Evolutionary conservation across 2,888 invertebrate genomes (phyloP), one percentile per base, ranked within the genome.

Genomic region (Macrosoma leucophasiata): DNA sequence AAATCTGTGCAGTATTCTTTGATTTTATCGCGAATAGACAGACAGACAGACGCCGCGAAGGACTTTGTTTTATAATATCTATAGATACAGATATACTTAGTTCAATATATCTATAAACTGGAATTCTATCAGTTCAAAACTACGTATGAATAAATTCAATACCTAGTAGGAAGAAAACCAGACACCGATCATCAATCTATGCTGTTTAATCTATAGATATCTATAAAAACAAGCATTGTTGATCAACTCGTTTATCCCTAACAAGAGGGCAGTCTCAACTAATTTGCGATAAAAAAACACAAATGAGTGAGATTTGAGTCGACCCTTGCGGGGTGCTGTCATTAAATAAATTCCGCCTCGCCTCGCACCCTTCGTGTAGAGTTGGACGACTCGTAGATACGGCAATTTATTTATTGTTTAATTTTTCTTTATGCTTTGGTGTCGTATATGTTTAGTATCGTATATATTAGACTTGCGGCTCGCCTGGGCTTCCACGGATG

Each of bases 331-430:
- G 38, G 43, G 20, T 21, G 43, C 21, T 37, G 39, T 51, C 54
- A 43, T 52, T 52, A 49, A 50, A 54, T 47, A 50, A 49, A 54
- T 54, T 52, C 41, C 44, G 29, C 42, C 49, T 46, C n/a, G n/a
- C n/a, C n/a, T 36, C 40, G 34, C 46, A 44, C 46, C 50, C 39
- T 39, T 28, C 22, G 14, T 14, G 27, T 30, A 55, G 53, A 50
- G 18, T 21, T 39, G 24, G 1, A 9, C 20, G 21, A 7, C 12
- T 15, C 3, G 9, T 27, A 46, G 40, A 44, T 28, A 32, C 30
- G 23, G 14, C 8, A 12, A 26, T 20, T 24, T 19, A 13, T 10
- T 15, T 27, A 29, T 12, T 13, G 10, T 14, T 14, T 14, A 7
- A 13, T 10, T 17, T 39, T 29, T 39, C 41, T 43, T 19, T 35